Percentiles rank a stretch among this genome's conserved stretches.
Evolutionary conservation across 2,888 invertebrate species (phyloP).

Genomic region (Drosophila vallismaia): DNA sequence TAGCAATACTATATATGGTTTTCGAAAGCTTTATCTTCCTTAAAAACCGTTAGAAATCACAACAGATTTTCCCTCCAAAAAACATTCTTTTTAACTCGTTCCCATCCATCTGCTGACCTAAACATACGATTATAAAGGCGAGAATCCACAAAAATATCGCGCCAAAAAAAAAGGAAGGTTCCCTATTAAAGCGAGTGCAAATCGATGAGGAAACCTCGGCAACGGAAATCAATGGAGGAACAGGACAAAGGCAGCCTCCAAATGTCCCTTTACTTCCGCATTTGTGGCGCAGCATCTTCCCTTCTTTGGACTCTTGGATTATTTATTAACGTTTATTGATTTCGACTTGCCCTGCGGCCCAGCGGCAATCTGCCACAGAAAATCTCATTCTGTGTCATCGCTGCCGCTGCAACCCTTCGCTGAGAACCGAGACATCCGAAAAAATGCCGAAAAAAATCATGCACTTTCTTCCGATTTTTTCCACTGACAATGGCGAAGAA

Average conservation of each 20-base stretch:
- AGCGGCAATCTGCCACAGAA: slow-evolving; percentile 63
- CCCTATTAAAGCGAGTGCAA: slow-evolving; percentile 37
- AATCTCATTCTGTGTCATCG: slow-evolving; percentile 54
- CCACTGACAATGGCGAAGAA: slow-evolving; percentile 45
- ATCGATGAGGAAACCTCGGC: slow-evolving; percentile 54
- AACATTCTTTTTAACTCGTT: slow-evolving; percentile 25
- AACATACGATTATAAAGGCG: background rate
- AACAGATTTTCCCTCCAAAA: slow-evolving; percentile 27
- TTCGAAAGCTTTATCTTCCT: background rate
- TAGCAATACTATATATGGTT: background rate
- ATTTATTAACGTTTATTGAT: slow-evolving; percentile 76
- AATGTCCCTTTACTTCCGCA: slow-evolving; percentile 70
- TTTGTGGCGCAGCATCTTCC: slow-evolving; percentile 62
- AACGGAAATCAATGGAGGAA: slow-evolving; percentile 58
- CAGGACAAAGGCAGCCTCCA: slow-evolving; percentile 53
- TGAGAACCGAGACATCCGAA: slow-evolving; percentile 7
- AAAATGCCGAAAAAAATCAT: slow-evolving; percentile 42
- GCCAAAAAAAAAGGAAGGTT: slow-evolving; percentile 31
- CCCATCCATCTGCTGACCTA: slow-evolving; percentile 21
- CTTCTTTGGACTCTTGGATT: slow-evolving; percentile 43
- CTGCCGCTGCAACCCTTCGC: slow-evolving; percentile 63
- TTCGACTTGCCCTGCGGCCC: slow-evolving; percentile 55
- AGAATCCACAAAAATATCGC: slow-evolving; percentile 25
- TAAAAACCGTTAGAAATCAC: background rate
- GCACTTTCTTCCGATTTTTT: slow-evolving; percentile 62